Conservation (phyloP, 2,113 vertebrate genomes). For the Nyctibius bracteatus region DNA sequence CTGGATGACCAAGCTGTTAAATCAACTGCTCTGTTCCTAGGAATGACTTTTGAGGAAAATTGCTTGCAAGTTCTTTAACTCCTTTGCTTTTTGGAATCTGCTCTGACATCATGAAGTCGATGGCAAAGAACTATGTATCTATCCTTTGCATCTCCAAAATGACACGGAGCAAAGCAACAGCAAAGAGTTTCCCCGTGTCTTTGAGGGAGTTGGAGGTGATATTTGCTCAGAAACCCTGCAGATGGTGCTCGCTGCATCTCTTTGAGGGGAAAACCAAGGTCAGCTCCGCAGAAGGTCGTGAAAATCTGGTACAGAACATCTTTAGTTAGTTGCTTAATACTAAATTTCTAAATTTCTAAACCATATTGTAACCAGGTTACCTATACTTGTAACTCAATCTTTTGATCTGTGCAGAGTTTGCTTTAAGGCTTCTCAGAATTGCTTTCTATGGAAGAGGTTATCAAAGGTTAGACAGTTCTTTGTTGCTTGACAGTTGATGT, state of each 20-base stretch:
- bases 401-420: background rate
- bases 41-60: background rate
- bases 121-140: background rate
- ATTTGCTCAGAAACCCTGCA: background rate
- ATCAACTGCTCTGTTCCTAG: background rate
- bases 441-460: background rate
- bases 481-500: background rate
- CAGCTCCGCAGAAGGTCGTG: background rate
- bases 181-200: background rate
- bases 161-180: background rate
- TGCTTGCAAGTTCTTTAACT: background rate
- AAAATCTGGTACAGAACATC: background rate
- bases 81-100: background rate
- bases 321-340: background rate
- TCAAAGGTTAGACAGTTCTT: background rate
- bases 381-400: background rate
- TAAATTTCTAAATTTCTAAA: constrained; percentile 15
- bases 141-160: background rate
- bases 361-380: background rate
- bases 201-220: background rate
- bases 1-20: background rate
- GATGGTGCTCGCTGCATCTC: constrained; percentile 40
- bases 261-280: background rate
- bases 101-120: background rate
- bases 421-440: background rate